Conservation (phyloP, 2,888 invertebrate species). For the Clostera curtula region DNA sequence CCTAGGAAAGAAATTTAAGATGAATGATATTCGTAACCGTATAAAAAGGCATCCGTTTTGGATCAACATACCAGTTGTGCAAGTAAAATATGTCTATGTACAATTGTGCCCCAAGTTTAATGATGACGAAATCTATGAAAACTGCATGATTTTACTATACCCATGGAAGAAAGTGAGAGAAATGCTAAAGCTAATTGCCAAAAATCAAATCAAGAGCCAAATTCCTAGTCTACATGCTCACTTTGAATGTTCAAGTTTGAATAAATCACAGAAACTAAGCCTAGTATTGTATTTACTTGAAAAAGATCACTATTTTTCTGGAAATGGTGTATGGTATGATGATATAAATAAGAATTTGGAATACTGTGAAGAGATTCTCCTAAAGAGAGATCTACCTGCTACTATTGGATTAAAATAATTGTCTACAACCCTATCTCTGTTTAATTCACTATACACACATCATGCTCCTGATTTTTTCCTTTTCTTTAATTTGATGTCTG, state of each 20-base stretch:
- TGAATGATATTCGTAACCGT: conserved; percentile 32
- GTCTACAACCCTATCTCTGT: too few species aligned
- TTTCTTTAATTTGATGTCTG: too few species aligned
- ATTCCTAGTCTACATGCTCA: conserved; percentile 29
- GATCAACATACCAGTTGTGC: conserved; percentile 59
- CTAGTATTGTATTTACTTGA: conserved; percentile 57
- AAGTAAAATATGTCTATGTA: conserved; percentile 50
- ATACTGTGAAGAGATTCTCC: conserved; percentile 1
- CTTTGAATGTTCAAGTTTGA: conserved; percentile 34
- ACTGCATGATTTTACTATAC: conserved; percentile 56
- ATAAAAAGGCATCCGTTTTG: conserved; percentile 61
- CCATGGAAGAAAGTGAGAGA: conserved; percentile 61
- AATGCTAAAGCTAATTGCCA: conserved; percentile 27
- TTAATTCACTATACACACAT: too few species aligned
- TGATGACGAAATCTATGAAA: conserved; percentile 52
- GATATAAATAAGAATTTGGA: conserved; percentile 37
- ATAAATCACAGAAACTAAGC: conserved; percentile 53
- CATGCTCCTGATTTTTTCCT: too few species aligned
- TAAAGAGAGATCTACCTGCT: too few species aligned
- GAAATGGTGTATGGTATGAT: conserved; percentile 65
- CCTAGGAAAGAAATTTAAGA: conserved; percentile 37
- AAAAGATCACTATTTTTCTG: conserved; percentile 63
- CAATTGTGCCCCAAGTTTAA: conserved; percentile 42
- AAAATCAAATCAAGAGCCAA: conserved; percentile 14
- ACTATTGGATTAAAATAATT: too few species aligned